These are phyloP conservation scores for Leuctra nigra DNA, from an alignment of 2,888 invertebrate species.

Conservation along the genomic window DNA sequence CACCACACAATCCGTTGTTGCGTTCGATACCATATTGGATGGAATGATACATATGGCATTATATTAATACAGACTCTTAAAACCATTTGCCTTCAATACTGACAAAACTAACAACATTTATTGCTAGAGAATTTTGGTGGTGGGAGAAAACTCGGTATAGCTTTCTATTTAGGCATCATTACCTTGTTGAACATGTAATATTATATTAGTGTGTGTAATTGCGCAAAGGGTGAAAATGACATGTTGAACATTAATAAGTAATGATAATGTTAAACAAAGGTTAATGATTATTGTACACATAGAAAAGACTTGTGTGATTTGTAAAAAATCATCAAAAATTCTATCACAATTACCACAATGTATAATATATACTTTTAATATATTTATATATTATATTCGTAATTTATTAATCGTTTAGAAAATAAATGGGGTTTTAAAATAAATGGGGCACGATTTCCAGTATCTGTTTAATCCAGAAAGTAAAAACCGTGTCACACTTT, in stretches of 20 bases:
- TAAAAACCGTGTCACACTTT: conserved; percentile 22
- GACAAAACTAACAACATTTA: conserved; percentile 44
- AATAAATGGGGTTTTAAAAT: conserved; percentile 30
- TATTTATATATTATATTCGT: conserved; percentile 16
- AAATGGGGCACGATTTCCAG: conserved; percentile 22
- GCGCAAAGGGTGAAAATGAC: conserved; percentile 16
- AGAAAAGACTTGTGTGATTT: conserved; percentile 50
- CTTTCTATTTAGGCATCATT: too few species aligned
- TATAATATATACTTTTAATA: conserved; percentile 21
- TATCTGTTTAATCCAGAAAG: background rate
- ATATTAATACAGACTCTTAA: conserved; percentile 25
- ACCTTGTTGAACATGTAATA: too few species aligned
- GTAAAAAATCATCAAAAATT: conserved; percentile 61
- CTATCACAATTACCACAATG: conserved; percentile 50
- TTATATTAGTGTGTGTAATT: background rate
- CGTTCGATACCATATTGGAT: conserved; percentile 28
- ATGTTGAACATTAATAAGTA: conserved; percentile 12
- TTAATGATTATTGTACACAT: conserved; percentile 38
- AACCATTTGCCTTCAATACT: conserved; percentile 38
- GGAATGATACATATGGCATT: conserved; percentile 31
- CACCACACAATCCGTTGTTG: conserved; percentile 8
- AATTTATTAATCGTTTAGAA: too few species aligned
- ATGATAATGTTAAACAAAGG: conserved; percentile 8
- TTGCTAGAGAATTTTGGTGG: conserved; percentile 43
- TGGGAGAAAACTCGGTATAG: conserved; percentile 14